phyloP scores from a whole-genome alignment of 2,888 invertebrate genomes.

The Lasioglossum vierecki region DNA sequence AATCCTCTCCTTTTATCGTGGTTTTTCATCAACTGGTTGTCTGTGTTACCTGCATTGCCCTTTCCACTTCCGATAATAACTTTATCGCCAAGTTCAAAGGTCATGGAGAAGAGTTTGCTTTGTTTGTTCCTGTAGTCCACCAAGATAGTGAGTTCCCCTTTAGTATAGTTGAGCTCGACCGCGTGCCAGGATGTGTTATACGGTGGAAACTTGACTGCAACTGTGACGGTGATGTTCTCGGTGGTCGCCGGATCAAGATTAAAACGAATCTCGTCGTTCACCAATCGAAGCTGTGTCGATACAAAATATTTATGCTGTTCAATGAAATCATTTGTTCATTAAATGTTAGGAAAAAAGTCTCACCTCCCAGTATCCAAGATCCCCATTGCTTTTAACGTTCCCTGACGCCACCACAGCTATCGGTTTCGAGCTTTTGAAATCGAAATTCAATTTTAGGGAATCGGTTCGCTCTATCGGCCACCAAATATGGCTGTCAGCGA shows the following conservation, averaged over 20 bases:
- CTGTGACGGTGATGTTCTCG: slow-evolving; percentile 91
- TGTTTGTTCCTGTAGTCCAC: slow-evolving; percentile 91
- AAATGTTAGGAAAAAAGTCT: slow-evolving; percentile 49
- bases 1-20: not conserved
- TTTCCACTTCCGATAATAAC: slow-evolving; percentile 93
- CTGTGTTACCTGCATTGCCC: slow-evolving; percentile 84
- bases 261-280: slow-evolving; percentile 94
- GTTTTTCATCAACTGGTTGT: not conserved
- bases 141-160: slow-evolving; percentile 89
- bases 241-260: slow-evolving; percentile 91
- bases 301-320: not conserved
- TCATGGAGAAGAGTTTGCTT: slow-evolving; percentile 87
- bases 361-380: slow-evolving; percentile 95
- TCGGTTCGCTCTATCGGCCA: slow-evolving; percentile 92
- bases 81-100: slow-evolving; percentile 89
- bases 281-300: slow-evolving; percentile 88
- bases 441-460: slow-evolving; percentile 91
- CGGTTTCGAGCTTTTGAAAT: slow-evolving; percentile 93
- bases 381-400: slow-evolving; percentile 89
- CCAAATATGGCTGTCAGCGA: slow-evolving; percentile 95
- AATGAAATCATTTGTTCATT: not conserved
- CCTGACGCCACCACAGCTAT: slow-evolving; percentile 94
- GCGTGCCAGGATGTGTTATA: slow-evolving; percentile 93
- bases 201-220: slow-evolving; percentile 92
- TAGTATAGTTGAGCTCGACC: slow-evolving; percentile 91